phyloP scores from a whole-genome alignment of 2,113 vertebrate species.

The Phalacrocorax aristotelis region DNA sequence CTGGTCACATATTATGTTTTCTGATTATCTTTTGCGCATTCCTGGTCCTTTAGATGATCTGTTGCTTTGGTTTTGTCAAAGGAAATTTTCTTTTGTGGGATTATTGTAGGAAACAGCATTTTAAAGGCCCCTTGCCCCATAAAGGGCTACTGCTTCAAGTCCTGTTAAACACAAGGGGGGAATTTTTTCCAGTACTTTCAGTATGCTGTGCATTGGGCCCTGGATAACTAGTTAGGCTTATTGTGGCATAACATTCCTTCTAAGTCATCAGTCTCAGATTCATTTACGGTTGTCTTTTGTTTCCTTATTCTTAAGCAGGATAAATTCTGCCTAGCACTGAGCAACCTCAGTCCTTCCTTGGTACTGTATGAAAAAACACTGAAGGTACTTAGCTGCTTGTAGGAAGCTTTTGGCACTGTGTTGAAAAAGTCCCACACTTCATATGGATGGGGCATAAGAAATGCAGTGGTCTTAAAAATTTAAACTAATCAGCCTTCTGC shows the following conservation, averaged over 20 bases:
- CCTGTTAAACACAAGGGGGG: background rate
- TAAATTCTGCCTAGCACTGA: background rate
- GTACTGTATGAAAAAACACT: background rate
- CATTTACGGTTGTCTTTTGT: background rate
- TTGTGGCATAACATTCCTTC: slow-evolving; percentile 9
- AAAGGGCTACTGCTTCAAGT: background rate
- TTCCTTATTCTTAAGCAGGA: background rate
- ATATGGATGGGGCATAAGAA: background rate
- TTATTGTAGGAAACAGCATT: background rate
- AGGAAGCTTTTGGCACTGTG: background rate
- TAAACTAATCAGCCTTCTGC: background rate
- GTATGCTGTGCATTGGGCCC: background rate
- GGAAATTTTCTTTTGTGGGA: background rate
- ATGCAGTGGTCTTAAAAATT: background rate
- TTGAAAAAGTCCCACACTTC: background rate
- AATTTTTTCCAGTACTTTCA: background rate
- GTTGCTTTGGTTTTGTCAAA: background rate
- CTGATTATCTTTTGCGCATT: background rate
- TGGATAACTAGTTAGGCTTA: background rate
- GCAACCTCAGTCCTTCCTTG: background rate
- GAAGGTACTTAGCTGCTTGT: background rate
- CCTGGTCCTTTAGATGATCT: background rate
- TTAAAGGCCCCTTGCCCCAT: background rate
- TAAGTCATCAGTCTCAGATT: background rate
- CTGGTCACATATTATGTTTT: background rate